Evolutionary conservation across 2,797 vertebrate genomes (phyloP), one percentile per base, ranked within the genome.

Genomic region (Gymnodraco acuticeps): DNA sequence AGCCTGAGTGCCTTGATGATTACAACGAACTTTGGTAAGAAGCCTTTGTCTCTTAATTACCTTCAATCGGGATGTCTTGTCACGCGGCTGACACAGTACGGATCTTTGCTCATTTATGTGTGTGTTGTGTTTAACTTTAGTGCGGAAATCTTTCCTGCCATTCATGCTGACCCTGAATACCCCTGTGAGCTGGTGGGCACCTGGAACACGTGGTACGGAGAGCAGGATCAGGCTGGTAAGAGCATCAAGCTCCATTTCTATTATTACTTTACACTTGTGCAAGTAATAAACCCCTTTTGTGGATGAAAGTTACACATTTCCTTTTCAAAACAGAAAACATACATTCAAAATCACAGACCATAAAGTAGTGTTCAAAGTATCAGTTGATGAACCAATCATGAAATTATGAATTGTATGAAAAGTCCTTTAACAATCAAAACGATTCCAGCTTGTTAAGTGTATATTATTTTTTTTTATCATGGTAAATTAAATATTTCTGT

Each of bases 201-300:
- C 66, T 99, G 98, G 98, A 99, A 99, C 94, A 99, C 98, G 16
- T 99, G 98, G 98, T 99, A 99, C 54, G 98, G 98, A 88, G 98
- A 99, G 87, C 98, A 99, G 90, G 98, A 99, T 92, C 98, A 99
- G 93, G 97, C 98, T 92, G 98, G 98, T 99, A 94, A 91, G 95
- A 60, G 1, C 8, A 84, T 56, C 13, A 55, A 17, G 33, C 12
- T 48, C 3, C 11, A 5, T 27, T 17, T 52, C 4, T n/a, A 65
- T 31, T 7, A 15, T 65, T 16, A 50, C 8, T 0, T 11, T 23
- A 23, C 23, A 73, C 8, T 53, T 12, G 41, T 48, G 15, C 20
- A 47, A 13, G n/a, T 62, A 5, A 43, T 41, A 3, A 54, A 42
- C 9, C 14, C 54, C 27, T 3, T 11, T 19, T 9, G 10, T 71